Evolutionary conservation across 2,113 vertebrate genomes (phyloP).

Genomic region (Vombatus ursinus): DNA sequence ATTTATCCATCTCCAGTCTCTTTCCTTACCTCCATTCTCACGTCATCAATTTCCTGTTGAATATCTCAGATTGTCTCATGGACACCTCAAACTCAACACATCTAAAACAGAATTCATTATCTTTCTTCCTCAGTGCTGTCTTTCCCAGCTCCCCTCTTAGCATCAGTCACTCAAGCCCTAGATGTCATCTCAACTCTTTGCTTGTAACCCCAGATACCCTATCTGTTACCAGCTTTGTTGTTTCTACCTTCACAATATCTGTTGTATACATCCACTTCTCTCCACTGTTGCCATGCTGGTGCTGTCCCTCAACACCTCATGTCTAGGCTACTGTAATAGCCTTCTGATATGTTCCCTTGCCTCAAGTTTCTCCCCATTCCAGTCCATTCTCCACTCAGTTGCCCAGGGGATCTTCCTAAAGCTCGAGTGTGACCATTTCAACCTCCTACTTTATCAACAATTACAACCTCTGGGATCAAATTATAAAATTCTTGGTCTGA

Average conservation of each 20-base stretch:
- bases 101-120: not conserved
- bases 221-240: not conserved
- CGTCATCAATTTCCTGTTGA: not conserved
- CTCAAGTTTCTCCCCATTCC: not conserved
- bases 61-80: not conserved
- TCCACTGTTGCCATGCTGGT: not conserved
- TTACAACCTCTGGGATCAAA: too few relatives aligned
- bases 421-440: not conserved
- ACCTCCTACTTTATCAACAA: not conserved
- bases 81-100: not conserved
- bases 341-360: not conserved
- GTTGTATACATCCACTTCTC: not conserved
- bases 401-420: not conserved
- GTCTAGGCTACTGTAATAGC: not conserved
- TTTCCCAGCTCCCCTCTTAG: not conserved
- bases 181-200: not conserved
- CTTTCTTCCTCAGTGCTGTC: not conserved
- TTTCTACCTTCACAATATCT: not conserved
- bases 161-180: not conserved
- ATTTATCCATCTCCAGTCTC: not conserved
- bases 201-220: not conserved
- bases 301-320: not conserved
- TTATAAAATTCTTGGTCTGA: too few relatives aligned
- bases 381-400: not conserved
- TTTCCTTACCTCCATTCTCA: not conserved